These are phyloP conservation scores for Hyperoplus lanceolatus DNA, from an alignment of 2,797 vertebrate species.

Conservation along the genomic window DNA sequence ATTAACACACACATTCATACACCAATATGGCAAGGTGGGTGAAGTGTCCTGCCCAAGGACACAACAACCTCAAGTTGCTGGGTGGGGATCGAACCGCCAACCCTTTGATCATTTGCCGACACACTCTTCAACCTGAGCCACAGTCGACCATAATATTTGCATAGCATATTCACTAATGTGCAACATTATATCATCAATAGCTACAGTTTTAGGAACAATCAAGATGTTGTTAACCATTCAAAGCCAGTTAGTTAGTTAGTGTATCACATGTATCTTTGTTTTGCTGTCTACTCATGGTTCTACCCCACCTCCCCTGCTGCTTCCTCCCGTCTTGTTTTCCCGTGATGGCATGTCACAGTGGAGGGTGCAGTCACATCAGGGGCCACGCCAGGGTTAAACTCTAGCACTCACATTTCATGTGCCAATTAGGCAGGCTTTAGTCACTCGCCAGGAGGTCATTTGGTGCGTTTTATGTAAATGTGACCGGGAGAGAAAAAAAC, in stretches of 20 bases:
- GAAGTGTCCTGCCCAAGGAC: no score
- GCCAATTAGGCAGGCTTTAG: slow-evolving; percentile 69
- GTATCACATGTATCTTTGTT: slow-evolving; percentile 46
- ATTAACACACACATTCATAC: no score
- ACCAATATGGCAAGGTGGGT: no score
- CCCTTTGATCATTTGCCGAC: no score
- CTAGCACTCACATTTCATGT: slow-evolving; percentile 64
- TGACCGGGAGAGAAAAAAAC: slow-evolving; percentile 13
- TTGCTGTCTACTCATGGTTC: slow-evolving; percentile 39
- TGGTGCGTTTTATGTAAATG: slow-evolving; percentile 69
- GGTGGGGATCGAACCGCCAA: no score
- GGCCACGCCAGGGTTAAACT: slow-evolving; percentile 69
- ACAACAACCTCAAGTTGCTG: no score
- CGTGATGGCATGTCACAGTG: slow-evolving; percentile 57
- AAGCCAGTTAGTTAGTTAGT: not conserved
- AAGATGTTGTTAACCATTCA: slow-evolving; percentile 21
- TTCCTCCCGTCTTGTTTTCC: slow-evolving; percentile 45
- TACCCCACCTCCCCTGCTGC: slow-evolving; percentile 27
- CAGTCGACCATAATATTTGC: no score
- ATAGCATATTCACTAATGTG: not conserved
- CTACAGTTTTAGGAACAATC: not conserved
- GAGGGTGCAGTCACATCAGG: slow-evolving; percentile 40
- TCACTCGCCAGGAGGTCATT: slow-evolving; percentile 60
- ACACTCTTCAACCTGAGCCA: no score
- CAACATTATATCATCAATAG: not conserved